Conservation (phyloP, 2,113 vertebrate species). For the Okapia johnstoni region DNA sequence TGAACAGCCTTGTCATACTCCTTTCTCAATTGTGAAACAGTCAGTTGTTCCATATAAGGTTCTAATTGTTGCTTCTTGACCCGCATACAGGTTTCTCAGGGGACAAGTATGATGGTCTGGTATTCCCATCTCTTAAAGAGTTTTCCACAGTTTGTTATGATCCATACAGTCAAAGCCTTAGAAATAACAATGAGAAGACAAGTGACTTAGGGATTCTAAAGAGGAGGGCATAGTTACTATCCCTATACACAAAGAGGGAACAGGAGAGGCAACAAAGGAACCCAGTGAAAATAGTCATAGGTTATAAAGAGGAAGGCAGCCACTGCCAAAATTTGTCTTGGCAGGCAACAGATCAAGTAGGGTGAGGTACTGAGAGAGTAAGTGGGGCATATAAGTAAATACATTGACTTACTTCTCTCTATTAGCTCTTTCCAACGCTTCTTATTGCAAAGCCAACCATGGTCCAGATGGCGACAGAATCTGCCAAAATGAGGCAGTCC, state of each 20-base stretch:
- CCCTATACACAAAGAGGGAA: not conserved
- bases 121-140: not conserved
- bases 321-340: not conserved
- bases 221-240: not conserved
- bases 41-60: not conserved
- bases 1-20: not conserved
- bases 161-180: not conserved
- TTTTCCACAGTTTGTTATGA: not conserved
- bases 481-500: not conserved
- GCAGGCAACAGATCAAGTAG: not conserved
- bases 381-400: not conserved
- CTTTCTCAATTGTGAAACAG: not conserved
- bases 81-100: not conserved
- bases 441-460: not conserved
- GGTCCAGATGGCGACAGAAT: not conserved
- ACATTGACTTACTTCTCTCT: not conserved
- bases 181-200: not conserved
- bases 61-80: not conserved
- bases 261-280: not conserved
- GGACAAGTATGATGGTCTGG: not conserved
- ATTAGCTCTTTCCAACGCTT: not conserved
- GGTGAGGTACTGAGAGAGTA: not conserved
- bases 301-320: not conserved
- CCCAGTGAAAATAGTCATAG: not conserved
- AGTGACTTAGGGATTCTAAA: not conserved